Conservation (phyloP, 2,888 invertebrate genomes). For the Dinocampus coccinellae region DNA sequence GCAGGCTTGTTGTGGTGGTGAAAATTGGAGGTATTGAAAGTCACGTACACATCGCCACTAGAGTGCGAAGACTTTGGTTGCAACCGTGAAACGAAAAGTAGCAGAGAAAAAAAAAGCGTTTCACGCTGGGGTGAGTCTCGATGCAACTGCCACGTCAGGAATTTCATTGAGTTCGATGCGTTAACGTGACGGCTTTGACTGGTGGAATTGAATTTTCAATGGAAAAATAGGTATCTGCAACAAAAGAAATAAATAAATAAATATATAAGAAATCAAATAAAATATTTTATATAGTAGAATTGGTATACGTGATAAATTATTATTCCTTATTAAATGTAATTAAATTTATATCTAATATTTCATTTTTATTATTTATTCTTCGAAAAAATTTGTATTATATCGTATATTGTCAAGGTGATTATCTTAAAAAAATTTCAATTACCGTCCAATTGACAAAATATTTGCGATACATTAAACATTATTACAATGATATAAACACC, state of each 20-base stretch:
- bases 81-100: constrained; percentile 35
- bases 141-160: constrained; percentile 61
- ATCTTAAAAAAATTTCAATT: not conserved
- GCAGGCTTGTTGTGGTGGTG: constrained; percentile 34
- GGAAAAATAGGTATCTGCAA: constrained; percentile 12
- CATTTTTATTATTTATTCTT: too few species aligned
- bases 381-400: too few species aligned
- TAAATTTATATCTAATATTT: too few species aligned
- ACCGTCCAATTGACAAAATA: not conserved
- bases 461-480: not conserved
- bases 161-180: constrained; percentile 57
- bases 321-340: too few species aligned
- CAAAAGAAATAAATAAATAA: not conserved
- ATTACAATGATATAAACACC: not conserved
- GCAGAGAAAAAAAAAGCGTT: constrained; percentile 46
- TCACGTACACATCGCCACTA: constrained; percentile 40
- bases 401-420: too few species aligned
- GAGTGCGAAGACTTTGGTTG: constrained; percentile 41
- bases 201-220: constrained; percentile 33
- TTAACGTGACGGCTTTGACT: constrained; percentile 26
- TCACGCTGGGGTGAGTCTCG: constrained; percentile 58
- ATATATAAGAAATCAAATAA: constrained; percentile 1
- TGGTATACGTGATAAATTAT: not conserved
- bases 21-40: constrained; percentile 38
- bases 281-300: not conserved